Evolutionary conservation across 92 coral and sea anemone species (phyloP).

Genomic region (Isaurus tuberculatus): DNA sequence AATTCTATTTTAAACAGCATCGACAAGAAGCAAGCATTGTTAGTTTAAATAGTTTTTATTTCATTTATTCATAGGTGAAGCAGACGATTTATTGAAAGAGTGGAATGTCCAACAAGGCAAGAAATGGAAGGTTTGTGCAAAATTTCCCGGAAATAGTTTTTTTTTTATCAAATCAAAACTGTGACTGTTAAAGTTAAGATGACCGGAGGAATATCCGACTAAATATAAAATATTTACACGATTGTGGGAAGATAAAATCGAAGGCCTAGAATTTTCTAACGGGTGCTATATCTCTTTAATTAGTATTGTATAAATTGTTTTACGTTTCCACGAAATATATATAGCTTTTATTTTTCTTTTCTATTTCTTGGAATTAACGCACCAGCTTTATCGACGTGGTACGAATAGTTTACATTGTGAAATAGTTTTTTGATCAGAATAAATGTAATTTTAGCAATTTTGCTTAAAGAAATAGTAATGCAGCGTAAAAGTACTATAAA

Average conservation of each 20-base stretch:
- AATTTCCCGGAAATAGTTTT: not conserved
- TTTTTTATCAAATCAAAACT: not conserved
- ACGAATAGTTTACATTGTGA: too few relatives aligned
- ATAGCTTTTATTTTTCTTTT: not conserved
- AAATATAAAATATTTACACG: slow-evolving; percentile 47
- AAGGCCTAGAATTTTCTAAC: slow-evolving; percentile 28
- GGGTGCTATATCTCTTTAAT: not conserved
- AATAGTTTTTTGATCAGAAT: too few relatives aligned
- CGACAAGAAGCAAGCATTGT: slow-evolving; percentile 60
- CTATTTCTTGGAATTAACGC: too few relatives aligned
- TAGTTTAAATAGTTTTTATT: slow-evolving; percentile 27
- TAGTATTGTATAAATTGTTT: not conserved
- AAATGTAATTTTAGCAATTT: too few relatives aligned
- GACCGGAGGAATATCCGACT: slow-evolving; percentile 16
- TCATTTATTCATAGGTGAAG: slow-evolving; percentile 64
- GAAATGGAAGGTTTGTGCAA: slow-evolving; percentile 73
- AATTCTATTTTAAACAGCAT: slow-evolving; percentile 61
- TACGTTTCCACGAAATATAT: not conserved
- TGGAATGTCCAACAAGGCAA: slow-evolving; percentile 78
- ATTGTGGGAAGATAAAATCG: slow-evolving; percentile 11
- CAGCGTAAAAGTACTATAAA: too few relatives aligned
- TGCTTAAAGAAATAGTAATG: too few relatives aligned
- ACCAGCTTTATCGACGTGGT: too few relatives aligned
- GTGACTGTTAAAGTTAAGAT: slow-evolving; percentile 13
- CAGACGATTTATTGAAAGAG: slow-evolving; percentile 69